Conservation (phyloP, 2,888 invertebrate species). For the Andrena dorsata region DNA sequence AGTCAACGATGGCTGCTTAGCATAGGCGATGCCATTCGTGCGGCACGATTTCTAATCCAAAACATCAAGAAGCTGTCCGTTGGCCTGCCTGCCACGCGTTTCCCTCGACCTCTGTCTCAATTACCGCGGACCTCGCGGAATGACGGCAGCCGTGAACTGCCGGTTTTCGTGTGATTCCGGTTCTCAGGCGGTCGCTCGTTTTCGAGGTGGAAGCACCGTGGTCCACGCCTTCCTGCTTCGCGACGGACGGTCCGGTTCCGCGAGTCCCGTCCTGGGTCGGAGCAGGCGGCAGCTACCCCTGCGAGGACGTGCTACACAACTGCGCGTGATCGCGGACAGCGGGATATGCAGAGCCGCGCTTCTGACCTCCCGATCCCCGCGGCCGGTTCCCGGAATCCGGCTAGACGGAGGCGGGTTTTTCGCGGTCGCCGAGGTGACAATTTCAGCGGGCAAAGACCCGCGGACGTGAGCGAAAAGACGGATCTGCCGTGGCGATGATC, state of each 20-base stretch:
- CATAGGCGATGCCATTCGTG: not conserved
- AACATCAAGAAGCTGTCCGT: too few relatives aligned
- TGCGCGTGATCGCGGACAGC: slow-evolving; percentile 44
- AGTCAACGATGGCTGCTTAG: too few relatives aligned
- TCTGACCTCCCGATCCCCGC: slow-evolving; percentile 49
- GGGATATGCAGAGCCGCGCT: slow-evolving; percentile 33
- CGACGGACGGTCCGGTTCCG: slow-evolving; percentile 46
- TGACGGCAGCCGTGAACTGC: slow-evolving; percentile 12
- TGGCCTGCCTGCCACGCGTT: not conserved
- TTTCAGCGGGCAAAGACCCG: slow-evolving; percentile 22
- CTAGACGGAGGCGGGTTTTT: slow-evolving; percentile 26
- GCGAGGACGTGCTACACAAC: slow-evolving; percentile 56
- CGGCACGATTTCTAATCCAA: not conserved
- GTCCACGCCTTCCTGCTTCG: slow-evolving; percentile 54
- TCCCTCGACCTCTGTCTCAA: slow-evolving; percentile 4
- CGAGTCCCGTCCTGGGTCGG: not conserved
- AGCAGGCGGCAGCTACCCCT: slow-evolving; percentile 36
- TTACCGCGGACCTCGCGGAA: slow-evolving; percentile 5
- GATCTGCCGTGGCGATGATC: not conserved
- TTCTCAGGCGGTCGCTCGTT: slow-evolving; percentile 47
- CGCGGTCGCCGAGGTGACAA: slow-evolving; percentile 32
- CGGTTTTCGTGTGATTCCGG: slow-evolving; percentile 26
- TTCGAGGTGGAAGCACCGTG: slow-evolving; percentile 20
- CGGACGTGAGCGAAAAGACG: not conserved
- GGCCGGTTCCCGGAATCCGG: slow-evolving; percentile 29